phyloP scores from a whole-genome alignment of 2,888 invertebrate species.

The Meliscaeva auricollis region DNA sequence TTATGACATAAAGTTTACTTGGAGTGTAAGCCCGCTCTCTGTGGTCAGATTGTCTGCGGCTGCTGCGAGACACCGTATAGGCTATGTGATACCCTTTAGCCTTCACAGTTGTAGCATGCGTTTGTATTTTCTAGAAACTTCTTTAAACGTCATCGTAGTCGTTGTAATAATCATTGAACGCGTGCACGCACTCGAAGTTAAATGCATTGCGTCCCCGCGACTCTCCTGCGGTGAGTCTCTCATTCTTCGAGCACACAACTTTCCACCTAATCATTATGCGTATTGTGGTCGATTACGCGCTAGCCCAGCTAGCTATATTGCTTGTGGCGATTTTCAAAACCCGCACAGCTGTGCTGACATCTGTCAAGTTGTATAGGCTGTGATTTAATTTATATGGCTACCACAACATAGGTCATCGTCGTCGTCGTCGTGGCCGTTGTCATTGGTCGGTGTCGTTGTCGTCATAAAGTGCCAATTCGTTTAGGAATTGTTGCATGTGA shows the following conservation, averaged over 20 bases:
- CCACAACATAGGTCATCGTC: conserved; percentile 41
- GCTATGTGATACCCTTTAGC: conserved; percentile 29
- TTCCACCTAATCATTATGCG: conserved; percentile 59
- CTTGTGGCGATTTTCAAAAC: conserved; percentile 25
- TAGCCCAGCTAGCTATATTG: neutral
- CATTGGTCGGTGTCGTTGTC: conserved; percentile 26
- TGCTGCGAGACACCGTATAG: neutral
- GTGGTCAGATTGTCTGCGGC: conserved; percentile 58
- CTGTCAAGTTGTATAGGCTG: conserved; percentile 47
- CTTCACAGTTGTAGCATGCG: conserved; percentile 9
- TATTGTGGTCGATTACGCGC: conserved; percentile 38
- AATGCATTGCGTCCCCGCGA: conserved; percentile 47
- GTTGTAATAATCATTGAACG: conserved; percentile 45
- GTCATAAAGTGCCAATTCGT: conserved; percentile 51
- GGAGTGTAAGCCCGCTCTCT: conserved; percentile 39
- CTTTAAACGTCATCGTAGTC: conserved; percentile 15
- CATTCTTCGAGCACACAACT: conserved; percentile 40
- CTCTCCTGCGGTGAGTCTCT: conserved; percentile 1
- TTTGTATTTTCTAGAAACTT: conserved; percentile 42
- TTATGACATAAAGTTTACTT: conserved; percentile 57
- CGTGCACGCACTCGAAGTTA: conserved; percentile 59
- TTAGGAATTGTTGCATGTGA: conserved; percentile 54
- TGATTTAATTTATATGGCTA: conserved; percentile 61
- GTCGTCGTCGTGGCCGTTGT: conserved; percentile 35
- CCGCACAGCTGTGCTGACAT: conserved; percentile 38